Evolutionary conservation across 2,797 vertebrate genomes (phyloP).

Genomic region (Rhincodon typus): DNA sequence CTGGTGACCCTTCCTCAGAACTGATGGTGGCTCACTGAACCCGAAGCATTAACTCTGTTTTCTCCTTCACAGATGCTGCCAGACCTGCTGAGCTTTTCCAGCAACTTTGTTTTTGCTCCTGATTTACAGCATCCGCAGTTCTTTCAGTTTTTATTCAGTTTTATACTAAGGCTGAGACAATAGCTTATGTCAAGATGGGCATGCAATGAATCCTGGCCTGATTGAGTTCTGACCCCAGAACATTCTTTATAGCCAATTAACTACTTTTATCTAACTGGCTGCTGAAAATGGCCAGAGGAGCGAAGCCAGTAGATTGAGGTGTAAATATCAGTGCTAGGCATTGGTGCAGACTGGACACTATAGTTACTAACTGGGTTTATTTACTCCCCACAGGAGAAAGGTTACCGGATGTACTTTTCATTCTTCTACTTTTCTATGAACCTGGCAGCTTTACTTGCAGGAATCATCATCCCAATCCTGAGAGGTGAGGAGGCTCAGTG

Average conservation of each 20-base stretch:
- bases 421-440: conserved; percentile 24
- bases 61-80: too few relatives aligned
- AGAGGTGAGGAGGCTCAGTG: not conserved
- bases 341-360: not conserved
- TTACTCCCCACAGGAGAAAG: conserved; percentile 4
- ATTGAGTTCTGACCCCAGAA: not conserved
- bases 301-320: not conserved
- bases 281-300: not conserved
- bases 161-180: too few relatives aligned
- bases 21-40: too few relatives aligned
- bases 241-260: not conserved
- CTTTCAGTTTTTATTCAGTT: too few relatives aligned
- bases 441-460: not conserved
- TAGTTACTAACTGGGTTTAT: not conserved
- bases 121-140: too few relatives aligned
- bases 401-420: not conserved
- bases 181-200: too few relatives aligned
- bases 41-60: too few relatives aligned
- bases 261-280: not conserved
- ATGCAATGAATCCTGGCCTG: too few relatives aligned
- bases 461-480: not conserved
- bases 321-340: not conserved
- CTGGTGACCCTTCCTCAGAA: too few relatives aligned
- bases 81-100: too few relatives aligned
- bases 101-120: too few relatives aligned